A percentile compares a stretch with the other conserved stretches of the same genome.
phyloP scores from a whole-genome alignment of 35 echinoderm and acorn worm species.

The Ophiothrix spiculata region DNA sequence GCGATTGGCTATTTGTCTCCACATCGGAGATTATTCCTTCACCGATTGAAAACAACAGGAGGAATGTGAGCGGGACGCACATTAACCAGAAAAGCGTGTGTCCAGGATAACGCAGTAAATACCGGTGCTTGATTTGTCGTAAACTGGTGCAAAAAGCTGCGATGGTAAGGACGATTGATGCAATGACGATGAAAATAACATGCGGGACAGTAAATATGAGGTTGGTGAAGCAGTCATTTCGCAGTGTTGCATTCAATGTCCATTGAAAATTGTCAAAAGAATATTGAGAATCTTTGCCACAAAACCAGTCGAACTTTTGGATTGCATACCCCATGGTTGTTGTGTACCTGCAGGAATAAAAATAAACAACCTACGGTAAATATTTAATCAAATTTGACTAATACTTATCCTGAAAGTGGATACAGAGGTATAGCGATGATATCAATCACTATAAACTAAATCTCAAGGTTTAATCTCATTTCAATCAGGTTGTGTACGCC shows the following conservation, averaged over 20 bases:
- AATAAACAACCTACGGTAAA: no score
- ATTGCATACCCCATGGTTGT: neutral
- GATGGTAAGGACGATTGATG: slow-evolving; percentile 39
- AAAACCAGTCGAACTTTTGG: slow-evolving; percentile 62
- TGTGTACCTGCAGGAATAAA: neutral
- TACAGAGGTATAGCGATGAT: no score
- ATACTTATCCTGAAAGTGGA: no score
- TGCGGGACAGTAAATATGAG: slow-evolving; percentile 54
- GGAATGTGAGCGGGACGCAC: slow-evolving; percentile 16
- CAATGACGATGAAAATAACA: slow-evolving; percentile 45
- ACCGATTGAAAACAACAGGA: slow-evolving; percentile 39
- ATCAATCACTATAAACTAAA: no score
- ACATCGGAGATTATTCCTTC: slow-evolving; percentile 79
- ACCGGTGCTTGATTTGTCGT: slow-evolving; percentile 26
- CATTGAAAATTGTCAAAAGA: slow-evolving; percentile 24
- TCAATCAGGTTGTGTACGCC: no score
- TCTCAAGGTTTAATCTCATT: no score
- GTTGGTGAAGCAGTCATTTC: slow-evolving; percentile 83
- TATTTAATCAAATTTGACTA: no score
- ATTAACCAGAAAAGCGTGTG: slow-evolving; percentile 69
- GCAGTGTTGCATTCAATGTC: neutral
- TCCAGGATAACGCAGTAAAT: slow-evolving; percentile 62
- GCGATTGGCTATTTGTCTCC: neutral
- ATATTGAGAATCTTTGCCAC: slow-evolving; percentile 25
- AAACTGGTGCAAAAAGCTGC: slow-evolving; percentile 45